Evolutionary conservation across 2,888 invertebrate species (phyloP).

Genomic region (Sesia apiformis): DNA sequence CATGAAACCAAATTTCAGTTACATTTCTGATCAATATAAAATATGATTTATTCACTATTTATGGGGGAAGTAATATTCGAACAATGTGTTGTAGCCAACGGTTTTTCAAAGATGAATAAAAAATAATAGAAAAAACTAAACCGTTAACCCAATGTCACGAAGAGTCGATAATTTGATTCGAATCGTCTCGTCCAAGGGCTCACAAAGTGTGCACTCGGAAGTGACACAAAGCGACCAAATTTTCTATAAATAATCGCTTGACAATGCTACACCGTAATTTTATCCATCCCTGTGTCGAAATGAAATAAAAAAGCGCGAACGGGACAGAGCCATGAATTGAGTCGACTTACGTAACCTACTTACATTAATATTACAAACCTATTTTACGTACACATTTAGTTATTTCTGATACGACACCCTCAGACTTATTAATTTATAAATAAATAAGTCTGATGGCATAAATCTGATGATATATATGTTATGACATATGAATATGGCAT

Average conservation of each 20-base stretch:
- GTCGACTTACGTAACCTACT: constrained; percentile 12
- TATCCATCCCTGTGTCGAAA: constrained; percentile 67
- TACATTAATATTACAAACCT: too few relatives aligned
- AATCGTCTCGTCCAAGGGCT: constrained; percentile 23
- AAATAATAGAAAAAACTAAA: constrained; percentile 24
- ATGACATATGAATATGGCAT: too few relatives aligned
- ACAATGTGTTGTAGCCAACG: constrained; percentile 22
- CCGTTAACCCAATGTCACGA: constrained; percentile 42
- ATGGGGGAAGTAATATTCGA: background rate
- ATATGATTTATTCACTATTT: too few relatives aligned
- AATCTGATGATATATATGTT: too few relatives aligned
- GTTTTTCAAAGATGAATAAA: constrained; percentile 24
- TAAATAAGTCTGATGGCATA: too few relatives aligned
- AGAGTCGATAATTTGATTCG: constrained; percentile 38
- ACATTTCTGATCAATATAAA: too few relatives aligned
- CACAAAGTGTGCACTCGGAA: constrained; percentile 41
- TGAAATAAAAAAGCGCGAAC: constrained; percentile 53
- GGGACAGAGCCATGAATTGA: constrained; percentile 36
- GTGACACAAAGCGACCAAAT: constrained; percentile 64
- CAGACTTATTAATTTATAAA: too few relatives aligned
- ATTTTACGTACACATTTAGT: too few relatives aligned
- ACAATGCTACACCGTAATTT: constrained; percentile 65
- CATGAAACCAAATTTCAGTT: too few relatives aligned
- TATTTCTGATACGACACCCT: too few relatives aligned
- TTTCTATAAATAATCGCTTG: constrained; percentile 71